Conservation (phyloP, 2,797 vertebrate genomes). For the Falco concolor region DNA sequence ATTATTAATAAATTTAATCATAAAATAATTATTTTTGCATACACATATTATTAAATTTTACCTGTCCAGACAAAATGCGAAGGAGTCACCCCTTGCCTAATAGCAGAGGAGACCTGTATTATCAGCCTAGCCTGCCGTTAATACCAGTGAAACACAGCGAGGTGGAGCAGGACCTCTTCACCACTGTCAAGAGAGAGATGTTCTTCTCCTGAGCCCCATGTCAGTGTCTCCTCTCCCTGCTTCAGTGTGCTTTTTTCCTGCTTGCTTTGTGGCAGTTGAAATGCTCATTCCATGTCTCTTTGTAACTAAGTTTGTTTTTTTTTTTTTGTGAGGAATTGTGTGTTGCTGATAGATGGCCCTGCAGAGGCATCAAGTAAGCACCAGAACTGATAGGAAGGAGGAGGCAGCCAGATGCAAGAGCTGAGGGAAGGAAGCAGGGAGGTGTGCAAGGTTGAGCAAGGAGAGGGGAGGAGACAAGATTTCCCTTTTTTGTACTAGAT, state of each 20-base stretch:
- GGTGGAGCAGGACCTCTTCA: neutral
- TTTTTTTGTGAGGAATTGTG: neutral
- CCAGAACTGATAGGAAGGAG: neutral
- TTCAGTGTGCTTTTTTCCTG: neutral
- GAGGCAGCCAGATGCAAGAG: neutral
- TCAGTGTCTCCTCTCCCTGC: neutral
- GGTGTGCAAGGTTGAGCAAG: neutral
- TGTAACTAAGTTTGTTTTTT: neutral
- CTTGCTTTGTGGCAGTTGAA: neutral
- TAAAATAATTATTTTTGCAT: neutral
- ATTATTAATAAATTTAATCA: neutral
- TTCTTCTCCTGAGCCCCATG: neutral
- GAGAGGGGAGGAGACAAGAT: neutral
- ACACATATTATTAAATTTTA: neutral
- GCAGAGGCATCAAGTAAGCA: neutral
- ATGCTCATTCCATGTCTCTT: neutral
- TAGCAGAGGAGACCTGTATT: neutral
- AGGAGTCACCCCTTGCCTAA: neutral
- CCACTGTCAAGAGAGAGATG: neutral
- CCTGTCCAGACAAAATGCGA: neutral
- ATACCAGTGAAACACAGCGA: neutral
- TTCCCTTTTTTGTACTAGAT: neutral
- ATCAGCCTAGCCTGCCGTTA: neutral
- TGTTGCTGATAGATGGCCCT: neutral
- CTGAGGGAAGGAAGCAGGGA: neutral